A percentile compares a stretch with the other conserved stretches of the same genome.
These are phyloP conservation scores for Aleiodes leptofemur DNA, from an alignment of 2,888 invertebrate species.

Conservation along the genomic window DNA sequence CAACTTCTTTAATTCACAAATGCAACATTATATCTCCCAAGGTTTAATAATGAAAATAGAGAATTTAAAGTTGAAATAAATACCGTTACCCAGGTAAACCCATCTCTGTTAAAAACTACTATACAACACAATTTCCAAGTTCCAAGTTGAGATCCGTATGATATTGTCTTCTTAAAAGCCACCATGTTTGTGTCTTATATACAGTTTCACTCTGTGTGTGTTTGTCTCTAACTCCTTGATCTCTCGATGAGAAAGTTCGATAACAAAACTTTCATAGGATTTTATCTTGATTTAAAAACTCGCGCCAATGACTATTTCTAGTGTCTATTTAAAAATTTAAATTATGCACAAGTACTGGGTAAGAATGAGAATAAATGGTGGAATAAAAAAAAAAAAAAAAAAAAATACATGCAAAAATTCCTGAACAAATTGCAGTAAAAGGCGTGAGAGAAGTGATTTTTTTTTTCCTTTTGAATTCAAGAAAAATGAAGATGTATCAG, in stretches of 20 bases:
- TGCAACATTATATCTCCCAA: no score
- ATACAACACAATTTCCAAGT: slow-evolving; percentile 31
- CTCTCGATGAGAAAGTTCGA: slow-evolving; percentile 43
- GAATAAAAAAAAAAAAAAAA: no score
- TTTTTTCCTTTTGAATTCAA: not conserved
- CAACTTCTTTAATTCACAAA: no score
- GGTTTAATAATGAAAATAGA: slow-evolving; percentile 20
- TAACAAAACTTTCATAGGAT: slow-evolving; percentile 35
- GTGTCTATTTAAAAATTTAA: slow-evolving; percentile 1
- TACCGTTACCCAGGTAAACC: slow-evolving; percentile 27
- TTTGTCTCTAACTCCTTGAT: slow-evolving; percentile 26
- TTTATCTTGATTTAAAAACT: slow-evolving; percentile 31
- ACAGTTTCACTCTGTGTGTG: slow-evolving; percentile 9
- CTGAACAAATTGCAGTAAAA: slow-evolving; percentile 11
- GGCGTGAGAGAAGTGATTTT: not conserved
- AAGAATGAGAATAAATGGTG: slow-evolving; percentile 1
- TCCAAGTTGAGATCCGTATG: slow-evolving; percentile 21
- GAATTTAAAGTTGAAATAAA: slow-evolving; percentile 15
- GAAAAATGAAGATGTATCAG: slow-evolving; percentile 6
- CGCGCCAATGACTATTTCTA: slow-evolving; percentile 13
- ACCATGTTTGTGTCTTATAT: not conserved
- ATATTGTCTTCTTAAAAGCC: slow-evolving; percentile 32
- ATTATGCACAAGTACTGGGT: slow-evolving; percentile 28
- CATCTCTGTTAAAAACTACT: slow-evolving; percentile 9
- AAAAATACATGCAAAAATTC: not conserved